Conservation (phyloP, 2,888 invertebrate species). For the Coleophora deauratella region DNA sequence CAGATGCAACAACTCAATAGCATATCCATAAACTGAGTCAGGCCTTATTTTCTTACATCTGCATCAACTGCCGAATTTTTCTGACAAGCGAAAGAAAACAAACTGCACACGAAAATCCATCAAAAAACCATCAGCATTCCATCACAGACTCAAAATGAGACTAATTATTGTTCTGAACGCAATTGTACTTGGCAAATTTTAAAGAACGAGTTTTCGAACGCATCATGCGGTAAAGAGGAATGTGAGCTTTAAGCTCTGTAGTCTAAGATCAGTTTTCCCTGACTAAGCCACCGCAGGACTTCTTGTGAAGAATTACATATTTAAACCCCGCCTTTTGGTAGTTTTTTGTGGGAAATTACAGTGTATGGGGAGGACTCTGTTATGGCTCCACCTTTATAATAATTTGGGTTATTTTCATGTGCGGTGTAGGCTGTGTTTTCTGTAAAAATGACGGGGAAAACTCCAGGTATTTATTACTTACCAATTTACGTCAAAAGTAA, state of each 20-base stretch:
- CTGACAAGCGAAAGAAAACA: constrained; percentile 4
- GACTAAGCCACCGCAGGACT: too few species aligned
- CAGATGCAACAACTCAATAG: too few species aligned
- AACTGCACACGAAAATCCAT: constrained; percentile 5
- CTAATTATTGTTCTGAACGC: constrained; percentile 4
- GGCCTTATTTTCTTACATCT: neutral
- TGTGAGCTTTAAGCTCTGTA: neutral
- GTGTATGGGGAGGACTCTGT: constrained; percentile 1
- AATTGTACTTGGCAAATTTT: constrained; percentile 2
- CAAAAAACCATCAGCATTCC: constrained; percentile 9
- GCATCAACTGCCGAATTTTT: constrained; percentile 4
- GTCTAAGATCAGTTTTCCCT: too few species aligned
- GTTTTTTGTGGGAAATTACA: constrained; percentile 5
- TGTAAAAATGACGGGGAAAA: too few species aligned
- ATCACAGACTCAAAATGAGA: constrained; percentile 1
- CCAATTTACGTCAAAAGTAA: too few species aligned
- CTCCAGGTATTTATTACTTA: too few species aligned
- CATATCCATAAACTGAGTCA: too few species aligned
- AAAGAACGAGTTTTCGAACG: too few species aligned
- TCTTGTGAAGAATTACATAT: too few species aligned
- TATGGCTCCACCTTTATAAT: constrained; percentile 2
- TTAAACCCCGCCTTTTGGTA: neutral
- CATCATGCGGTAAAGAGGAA: too few species aligned
- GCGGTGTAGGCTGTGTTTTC: too few species aligned
- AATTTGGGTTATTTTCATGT: neutral